phyloP scores from a whole-genome alignment of 2,888 invertebrate species.

The Clunio marinus region DNA sequence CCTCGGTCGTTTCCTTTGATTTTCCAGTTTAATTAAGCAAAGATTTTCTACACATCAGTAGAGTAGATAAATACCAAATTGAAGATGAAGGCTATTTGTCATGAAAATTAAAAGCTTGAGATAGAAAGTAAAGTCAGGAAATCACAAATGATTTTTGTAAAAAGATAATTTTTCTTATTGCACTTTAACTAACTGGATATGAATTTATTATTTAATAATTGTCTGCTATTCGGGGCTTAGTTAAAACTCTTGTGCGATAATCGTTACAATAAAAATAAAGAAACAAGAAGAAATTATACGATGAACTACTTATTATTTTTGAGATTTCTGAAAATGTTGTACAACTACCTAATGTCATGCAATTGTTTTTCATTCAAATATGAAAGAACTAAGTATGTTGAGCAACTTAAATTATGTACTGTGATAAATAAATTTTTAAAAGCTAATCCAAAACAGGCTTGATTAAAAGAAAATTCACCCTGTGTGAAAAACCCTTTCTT shows the following conservation, averaged over 20 bases:
- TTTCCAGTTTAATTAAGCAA: conserved; percentile 27
- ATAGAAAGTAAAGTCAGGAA: too few species aligned
- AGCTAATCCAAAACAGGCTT: conserved; percentile 30
- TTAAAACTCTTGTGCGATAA: too few species aligned
- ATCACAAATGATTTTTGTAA: conserved; percentile 23
- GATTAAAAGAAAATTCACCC: conserved; percentile 31
- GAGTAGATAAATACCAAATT: too few species aligned
- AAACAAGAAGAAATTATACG: too few species aligned
- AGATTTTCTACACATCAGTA: too few species aligned
- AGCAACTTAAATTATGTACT: neutral
- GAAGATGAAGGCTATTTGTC: too few species aligned
- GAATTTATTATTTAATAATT: too few species aligned
- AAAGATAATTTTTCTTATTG: too few species aligned
- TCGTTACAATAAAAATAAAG: too few species aligned
- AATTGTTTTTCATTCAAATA: neutral
- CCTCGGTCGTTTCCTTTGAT: neutral
- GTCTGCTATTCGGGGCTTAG: too few species aligned
- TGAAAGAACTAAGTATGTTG: neutral
- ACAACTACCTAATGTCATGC: conserved; percentile 15
- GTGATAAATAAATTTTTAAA: neutral
- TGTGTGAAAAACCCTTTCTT: conserved; percentile 38
- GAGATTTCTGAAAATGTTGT: neutral
- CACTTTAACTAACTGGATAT: too few species aligned
- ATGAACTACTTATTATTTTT: neutral
- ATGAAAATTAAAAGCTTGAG: too few species aligned